Conservation (phyloP, 1,140 invertebrate genomes). For the Lepidostoma basale region DNA sequence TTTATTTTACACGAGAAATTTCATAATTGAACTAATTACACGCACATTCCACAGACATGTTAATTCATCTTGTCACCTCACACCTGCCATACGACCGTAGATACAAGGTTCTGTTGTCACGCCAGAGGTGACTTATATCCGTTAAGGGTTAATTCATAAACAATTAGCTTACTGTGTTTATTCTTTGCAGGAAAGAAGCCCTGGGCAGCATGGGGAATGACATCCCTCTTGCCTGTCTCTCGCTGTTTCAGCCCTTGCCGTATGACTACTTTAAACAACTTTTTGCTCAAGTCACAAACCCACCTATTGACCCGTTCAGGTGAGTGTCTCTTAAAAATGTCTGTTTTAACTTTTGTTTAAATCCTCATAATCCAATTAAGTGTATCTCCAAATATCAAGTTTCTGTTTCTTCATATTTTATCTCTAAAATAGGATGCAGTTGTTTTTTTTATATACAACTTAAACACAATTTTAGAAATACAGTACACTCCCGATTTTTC, state of each 20-base stretch:
- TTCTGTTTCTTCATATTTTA: not conserved
- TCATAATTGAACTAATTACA: too few species aligned
- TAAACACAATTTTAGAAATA: too few species aligned
- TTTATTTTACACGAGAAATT: too few species aligned
- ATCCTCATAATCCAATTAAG: not conserved
- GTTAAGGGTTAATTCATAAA: too few species aligned
- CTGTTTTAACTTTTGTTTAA: not conserved
- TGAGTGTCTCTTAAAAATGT: constrained; percentile 39
- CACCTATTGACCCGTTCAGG: constrained; percentile 98
- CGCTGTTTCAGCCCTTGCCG: constrained; percentile 89
- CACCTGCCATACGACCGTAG: not conserved
- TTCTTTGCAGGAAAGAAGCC: constrained; percentile 98
- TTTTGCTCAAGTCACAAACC: constrained; percentile 99
- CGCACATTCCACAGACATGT: too few species aligned
- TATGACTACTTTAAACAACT: constrained; percentile 99
- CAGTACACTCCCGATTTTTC: too few species aligned
- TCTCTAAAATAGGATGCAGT: too few species aligned
- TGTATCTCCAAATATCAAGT: not conserved
- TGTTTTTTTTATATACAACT: too few species aligned
- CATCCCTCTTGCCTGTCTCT: constrained; percentile 94
- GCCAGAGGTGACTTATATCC: too few species aligned
- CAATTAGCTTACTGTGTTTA: not conserved
- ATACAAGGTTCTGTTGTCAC: not conserved
- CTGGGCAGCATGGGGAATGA: constrained; percentile 99
- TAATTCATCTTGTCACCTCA: too few species aligned